Base-by-base conservation (phyloP, 2,888 invertebrate species). In the Xanthorhoe designata region DNA sequence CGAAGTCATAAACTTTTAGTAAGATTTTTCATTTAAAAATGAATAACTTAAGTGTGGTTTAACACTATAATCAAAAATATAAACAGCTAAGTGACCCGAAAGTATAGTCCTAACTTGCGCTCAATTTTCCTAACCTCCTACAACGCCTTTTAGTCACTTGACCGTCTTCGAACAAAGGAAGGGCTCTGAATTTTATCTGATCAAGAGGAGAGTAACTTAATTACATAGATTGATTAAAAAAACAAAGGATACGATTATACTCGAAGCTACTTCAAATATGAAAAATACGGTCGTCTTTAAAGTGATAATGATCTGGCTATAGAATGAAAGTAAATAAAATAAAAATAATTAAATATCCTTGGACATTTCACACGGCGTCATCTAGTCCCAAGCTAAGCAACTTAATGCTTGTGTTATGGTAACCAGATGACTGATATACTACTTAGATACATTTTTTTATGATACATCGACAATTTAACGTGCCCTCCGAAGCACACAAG, bases 221-320 rank as follows among this genome's bases (percentile, higher is more conserved):
- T 57, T 61, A 61, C 50, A 45, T 32, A 60, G 19, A 51, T 65
- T 66, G 52, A 51, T 66, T 57, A 47, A 66, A 61, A 42, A 57
- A 53, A 51, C 61, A 65, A 65, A 56, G 45, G 61, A 57, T 52
- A 47, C 61, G 52, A 61, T 62, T 58, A 61, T 58, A 42, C 24
- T 54, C 49, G 4, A 75, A 66, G 64, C 49, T 47, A 57, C 70
- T 75, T 77, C 72, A 79, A 82, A 76, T 79, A 77, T 74, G 73
- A 79, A 79, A 80, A 79, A 76, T 75, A 64, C 73, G 61, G 64
- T 71, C 17, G 13, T 2, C 4, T 24, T 52, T 1, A 17, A 19
- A 58, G 53, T 35, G 9, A 38, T 47, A n/a, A n/a, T n/a, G 8
- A 61, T n/a, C 32, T 35, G 29, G 29, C 52, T 29, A 53, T 52